Evolutionary conservation across 2,888 invertebrate species (phyloP).

Genomic region (Trissoscelio sp.): DNA sequence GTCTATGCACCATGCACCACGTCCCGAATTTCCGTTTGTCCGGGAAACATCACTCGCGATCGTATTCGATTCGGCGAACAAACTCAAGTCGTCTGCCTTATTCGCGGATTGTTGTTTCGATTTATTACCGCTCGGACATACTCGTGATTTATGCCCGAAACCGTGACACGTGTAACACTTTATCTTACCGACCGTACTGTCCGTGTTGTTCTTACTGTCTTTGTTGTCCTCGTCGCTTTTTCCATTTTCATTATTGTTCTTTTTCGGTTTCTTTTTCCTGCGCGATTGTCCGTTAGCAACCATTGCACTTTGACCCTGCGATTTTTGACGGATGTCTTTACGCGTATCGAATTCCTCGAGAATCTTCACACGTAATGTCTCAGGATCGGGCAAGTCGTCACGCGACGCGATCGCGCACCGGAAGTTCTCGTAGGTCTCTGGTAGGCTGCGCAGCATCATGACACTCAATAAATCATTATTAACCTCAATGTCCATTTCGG

Average conservation of each 20-base stretch:
- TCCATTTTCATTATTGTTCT: not conserved
- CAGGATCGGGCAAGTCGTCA: not conserved
- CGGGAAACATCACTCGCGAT: not conserved
- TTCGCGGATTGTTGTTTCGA: not conserved
- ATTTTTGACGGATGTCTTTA: too few species aligned
- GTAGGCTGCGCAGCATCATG: not conserved
- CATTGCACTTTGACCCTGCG: not conserved
- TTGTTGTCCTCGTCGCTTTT: not conserved
- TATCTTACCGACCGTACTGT: too few species aligned
- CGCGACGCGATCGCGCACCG: conserved; percentile 5
- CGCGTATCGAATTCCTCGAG: not conserved
- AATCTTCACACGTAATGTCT: not conserved
- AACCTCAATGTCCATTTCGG: not conserved
- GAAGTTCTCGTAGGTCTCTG: not conserved
- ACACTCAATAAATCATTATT: not conserved
- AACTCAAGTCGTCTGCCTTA: not conserved
- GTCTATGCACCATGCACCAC: not conserved
- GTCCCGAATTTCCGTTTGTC: not conserved
- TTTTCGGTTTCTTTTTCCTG: not conserved
- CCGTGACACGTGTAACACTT: not conserved
- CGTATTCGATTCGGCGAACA: not conserved
- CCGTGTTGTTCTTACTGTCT: too few species aligned
- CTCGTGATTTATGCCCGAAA: not conserved
- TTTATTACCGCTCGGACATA: not conserved
- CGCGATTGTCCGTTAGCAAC: not conserved